Base-by-base conservation (phyloP, 2,113 vertebrate genomes). In the Microcebus jonahi region DNA sequence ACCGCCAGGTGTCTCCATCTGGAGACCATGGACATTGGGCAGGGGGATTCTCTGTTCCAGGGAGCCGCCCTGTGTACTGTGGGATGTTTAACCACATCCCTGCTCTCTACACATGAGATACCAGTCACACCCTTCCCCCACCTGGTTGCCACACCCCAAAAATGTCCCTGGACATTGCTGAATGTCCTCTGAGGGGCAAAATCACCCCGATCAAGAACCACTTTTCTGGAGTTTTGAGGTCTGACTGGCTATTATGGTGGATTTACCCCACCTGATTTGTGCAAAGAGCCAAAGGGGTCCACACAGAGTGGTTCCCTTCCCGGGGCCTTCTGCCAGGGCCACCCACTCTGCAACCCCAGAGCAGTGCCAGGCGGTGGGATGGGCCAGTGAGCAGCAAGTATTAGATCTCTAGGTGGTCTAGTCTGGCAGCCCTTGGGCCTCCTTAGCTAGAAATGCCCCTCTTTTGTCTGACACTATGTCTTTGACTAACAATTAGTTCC, bases 331-430 rank as follows among this genome's bases (percentile, higher is more conserved):
- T 55, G 7, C 18, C 15, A 36, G n/a, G 29, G 45, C 18, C 8
- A 2, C 14, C 1, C 6, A 8, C 3, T 0, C 20, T 17, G 42
- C 8, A 67, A 59, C 57, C 18, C 9, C 25, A 1, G 15, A 65
- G 55, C 1, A 39, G 36, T 34, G 2, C 27, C 34, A 8, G 36
- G 20, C 29, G 25, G 23, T 55, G 4, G 1, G 8, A 8, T 3
- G 0, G 6, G 65, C 57, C 4, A 29, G 6, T 8, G 23, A 29
- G 9, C 27, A 29, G 11, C 42, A 45, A 8, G 45, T 45, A 27
- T 63, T 14, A 50, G 14, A 59, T 88, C 8, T 12, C 50, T 27
- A 8, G 31, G 11, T 6, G 18, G 17, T 2, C 81, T 59, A 36
- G 11, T 25, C 48, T 34, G 27, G 45, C 36, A 80, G 29, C 11